Conservation (phyloP, 1,140 invertebrate genomes). For the Cotesia chilonis region DNA sequence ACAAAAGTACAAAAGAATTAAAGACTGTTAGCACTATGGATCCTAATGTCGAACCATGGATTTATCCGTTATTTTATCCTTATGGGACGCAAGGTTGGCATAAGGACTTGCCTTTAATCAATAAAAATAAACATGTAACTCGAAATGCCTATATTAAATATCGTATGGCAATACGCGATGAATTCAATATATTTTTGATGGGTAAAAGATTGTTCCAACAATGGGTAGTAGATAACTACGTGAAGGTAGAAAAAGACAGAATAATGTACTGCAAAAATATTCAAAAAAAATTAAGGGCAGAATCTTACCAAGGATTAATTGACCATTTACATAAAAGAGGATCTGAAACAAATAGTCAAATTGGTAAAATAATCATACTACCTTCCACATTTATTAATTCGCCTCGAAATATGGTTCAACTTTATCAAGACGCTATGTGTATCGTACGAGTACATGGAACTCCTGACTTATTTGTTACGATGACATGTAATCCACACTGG, state of each 20-base stretch:
- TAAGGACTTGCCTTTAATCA: neutral
- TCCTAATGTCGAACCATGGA: conserved; percentile 8
- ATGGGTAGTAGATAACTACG: conserved; percentile 29
- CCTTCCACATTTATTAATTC: conserved; percentile 54
- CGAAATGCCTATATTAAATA: conserved; percentile 22
- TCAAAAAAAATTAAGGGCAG: conserved; percentile 17
- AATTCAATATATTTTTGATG: conserved; percentile 20
- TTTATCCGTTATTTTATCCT: conserved; percentile 32
- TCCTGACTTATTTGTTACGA: conserved; percentile 45
- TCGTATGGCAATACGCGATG: conserved; percentile 23
- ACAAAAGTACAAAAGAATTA: conserved; percentile 20
- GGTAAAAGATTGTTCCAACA: conserved; percentile 22
- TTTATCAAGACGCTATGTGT: conserved; percentile 58
- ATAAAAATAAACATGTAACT: conserved; percentile 19
- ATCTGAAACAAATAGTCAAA: neutral
- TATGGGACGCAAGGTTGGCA: conserved; percentile 33
- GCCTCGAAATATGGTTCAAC: conserved; percentile 59
- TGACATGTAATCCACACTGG: conserved; percentile 49
- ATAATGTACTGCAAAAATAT: conserved; percentile 10
- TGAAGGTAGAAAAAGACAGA: conserved; percentile 32
- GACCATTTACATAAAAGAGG: conserved; percentile 12
- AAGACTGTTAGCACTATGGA: conserved; percentile 8
- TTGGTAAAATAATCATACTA: conserved; percentile 48
- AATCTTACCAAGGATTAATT: conserved; percentile 26
- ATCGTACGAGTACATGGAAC: conserved; percentile 62